phyloP scores from a whole-genome alignment of 1,140 invertebrate species.

The Drosophila ohnishii region DNA sequence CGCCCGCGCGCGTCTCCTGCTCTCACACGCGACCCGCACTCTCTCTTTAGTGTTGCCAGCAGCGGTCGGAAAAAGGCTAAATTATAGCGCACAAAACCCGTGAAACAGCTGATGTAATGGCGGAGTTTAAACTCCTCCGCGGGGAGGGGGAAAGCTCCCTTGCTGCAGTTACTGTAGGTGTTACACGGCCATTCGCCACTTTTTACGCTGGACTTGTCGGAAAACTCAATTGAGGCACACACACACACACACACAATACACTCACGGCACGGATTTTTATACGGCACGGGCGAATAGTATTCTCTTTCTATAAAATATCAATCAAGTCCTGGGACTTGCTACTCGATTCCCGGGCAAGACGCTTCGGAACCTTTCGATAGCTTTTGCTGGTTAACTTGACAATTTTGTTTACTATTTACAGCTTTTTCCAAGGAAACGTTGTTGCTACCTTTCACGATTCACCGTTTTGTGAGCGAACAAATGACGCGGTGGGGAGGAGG shows the following conservation, averaged over 20 bases:
- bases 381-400: slow-evolving; percentile 56
- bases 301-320: slow-evolving; percentile 7
- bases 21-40: slow-evolving; percentile 46
- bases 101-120: slow-evolving; percentile 43
- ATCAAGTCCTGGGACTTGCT: background rate
- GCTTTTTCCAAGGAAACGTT: slow-evolving; percentile 78
- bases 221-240: slow-evolving; percentile 27
- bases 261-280: slow-evolving; percentile 29
- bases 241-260: slow-evolving; percentile 22
- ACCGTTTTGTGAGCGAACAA: slow-evolving; percentile 25
- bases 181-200: slow-evolving; percentile 2
- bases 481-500: slow-evolving; percentile 15
- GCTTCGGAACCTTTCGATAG: slow-evolving; percentile 28
- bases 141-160: background rate
- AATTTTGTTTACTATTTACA: slow-evolving; percentile 82
- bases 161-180: slow-evolving; percentile 2
- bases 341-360: slow-evolving; percentile 24
- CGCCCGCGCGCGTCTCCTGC: no score
- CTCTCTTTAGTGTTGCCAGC: slow-evolving; percentile 26
- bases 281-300: slow-evolving; percentile 8
- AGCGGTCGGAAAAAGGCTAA: slow-evolving; percentile 25
- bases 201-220: slow-evolving; percentile 16
- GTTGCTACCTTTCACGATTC: slow-evolving; percentile 66
- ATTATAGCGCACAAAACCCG: slow-evolving; percentile 32
- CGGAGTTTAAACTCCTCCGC: slow-evolving; percentile 4